phyloP scores from a whole-genome alignment of 2,888 invertebrate species.

The Himalopsyche japonica region DNA sequence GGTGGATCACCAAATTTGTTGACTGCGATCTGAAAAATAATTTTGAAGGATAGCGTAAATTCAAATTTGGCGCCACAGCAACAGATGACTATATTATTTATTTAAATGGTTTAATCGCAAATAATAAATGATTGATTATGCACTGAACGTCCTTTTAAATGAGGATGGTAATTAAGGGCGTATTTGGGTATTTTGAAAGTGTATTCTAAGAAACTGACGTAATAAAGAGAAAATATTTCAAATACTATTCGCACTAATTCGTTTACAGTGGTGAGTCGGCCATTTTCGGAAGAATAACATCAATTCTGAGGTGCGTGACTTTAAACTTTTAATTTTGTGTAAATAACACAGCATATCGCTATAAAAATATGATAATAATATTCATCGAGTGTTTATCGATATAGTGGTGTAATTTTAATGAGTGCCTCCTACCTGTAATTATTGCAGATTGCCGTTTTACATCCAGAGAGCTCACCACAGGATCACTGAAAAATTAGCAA shows the following conservation, averaged over 20 bases:
- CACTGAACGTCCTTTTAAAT: neutral
- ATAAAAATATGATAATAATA: slow-evolving; percentile 54
- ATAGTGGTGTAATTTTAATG: slow-evolving; percentile 43
- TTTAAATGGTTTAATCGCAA: neutral
- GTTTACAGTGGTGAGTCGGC: slow-evolving; percentile 71
- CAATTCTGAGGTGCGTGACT: slow-evolving; percentile 63
- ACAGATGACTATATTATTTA: neutral
- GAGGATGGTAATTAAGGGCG: neutral
- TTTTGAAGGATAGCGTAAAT: neutral
- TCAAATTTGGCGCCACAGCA: neutral
- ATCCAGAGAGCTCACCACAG: slow-evolving; percentile 58
- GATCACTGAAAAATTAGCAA: slow-evolving; percentile 56
- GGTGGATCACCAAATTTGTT: no score
- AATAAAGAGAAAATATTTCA: slow-evolving; percentile 10
- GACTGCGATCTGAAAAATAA: neutral
- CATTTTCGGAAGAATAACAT: slow-evolving; percentile 72
- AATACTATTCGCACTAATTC: slow-evolving; percentile 47
- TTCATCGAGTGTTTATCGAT: slow-evolving; percentile 20
- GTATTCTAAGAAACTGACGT: slow-evolving; percentile 1
- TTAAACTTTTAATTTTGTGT: slow-evolving; percentile 52
- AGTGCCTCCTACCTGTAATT: slow-evolving; percentile 57
- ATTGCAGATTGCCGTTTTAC: slow-evolving; percentile 60
- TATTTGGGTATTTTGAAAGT: neutral
- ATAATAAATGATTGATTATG: neutral
- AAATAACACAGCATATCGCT: slow-evolving; percentile 54